Conservation (phyloP, 92 coral and sea anemone species). For the Pocillopora grandis region DNA sequence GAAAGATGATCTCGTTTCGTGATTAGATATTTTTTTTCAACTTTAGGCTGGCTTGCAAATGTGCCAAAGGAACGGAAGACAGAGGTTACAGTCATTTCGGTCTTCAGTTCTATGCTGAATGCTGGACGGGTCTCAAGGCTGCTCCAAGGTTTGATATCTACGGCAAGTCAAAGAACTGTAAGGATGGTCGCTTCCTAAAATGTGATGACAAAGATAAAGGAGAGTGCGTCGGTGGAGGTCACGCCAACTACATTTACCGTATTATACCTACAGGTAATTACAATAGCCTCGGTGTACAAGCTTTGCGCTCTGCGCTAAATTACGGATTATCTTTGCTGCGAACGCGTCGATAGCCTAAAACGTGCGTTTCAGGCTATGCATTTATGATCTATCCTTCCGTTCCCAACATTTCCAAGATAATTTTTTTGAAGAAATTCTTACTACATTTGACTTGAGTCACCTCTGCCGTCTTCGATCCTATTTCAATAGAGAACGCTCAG, state of each 20-base stretch:
- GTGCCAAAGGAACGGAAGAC: slow-evolving; percentile 49
- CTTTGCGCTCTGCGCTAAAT: too few species aligned
- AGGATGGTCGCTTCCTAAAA: slow-evolving; percentile 4
- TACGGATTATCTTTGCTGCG: too few species aligned
- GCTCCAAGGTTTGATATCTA: slow-evolving; percentile 38
- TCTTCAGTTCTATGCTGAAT: slow-evolving; percentile 69
- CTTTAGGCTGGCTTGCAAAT: slow-evolving; percentile 58
- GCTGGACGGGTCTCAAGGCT: slow-evolving; percentile 62
- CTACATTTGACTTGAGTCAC: too few species aligned
- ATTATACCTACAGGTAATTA: slow-evolving; percentile 1
- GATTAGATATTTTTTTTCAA: not conserved
- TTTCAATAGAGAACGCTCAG: too few species aligned
- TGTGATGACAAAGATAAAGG: slow-evolving; percentile 29
- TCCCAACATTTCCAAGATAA: too few species aligned
- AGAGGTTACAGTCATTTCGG: slow-evolving; percentile 55
- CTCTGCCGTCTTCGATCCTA: too few species aligned
- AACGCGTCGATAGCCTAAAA: too few species aligned
- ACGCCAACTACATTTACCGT: slow-evolving; percentile 51
- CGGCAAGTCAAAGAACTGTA: slow-evolving; percentile 44
- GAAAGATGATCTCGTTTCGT: too few species aligned
- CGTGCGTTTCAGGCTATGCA: too few species aligned
- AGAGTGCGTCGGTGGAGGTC: slow-evolving; percentile 57
- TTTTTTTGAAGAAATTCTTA: too few species aligned
- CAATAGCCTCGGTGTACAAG: not conserved
- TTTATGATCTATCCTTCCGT: too few species aligned